Evolutionary conservation across 2,888 invertebrate genomes (phyloP), one percentile per base, ranked within the genome.

Genomic region (Pseudanteris insignis): DNA sequence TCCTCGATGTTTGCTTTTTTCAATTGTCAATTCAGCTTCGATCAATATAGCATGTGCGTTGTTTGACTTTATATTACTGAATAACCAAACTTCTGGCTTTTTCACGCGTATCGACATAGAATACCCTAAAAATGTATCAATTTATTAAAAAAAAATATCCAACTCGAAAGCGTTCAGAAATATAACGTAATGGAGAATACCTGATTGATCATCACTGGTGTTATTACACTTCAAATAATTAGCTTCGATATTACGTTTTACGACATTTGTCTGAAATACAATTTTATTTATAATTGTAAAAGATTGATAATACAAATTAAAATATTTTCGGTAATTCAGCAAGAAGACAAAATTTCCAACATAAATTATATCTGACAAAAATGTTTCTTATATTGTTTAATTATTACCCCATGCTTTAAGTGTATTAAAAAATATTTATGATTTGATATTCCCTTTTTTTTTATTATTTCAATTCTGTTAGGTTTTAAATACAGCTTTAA

Each of bases 21-120:
- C 90, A 0, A 89, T 81, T 11, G 88, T 81, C 7, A 89, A 82
- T 76, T 90, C 90, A 0, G 87, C 84, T 66, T 89, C 85, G 5
- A 91, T 82, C 7, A 91, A 84, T 29, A 89, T 76, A 2, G 88
- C 86, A 67, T 86, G 85, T 1, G 87, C 86, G 29, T 84, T 86
- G 12, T 84, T 84, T 28, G 85, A 84, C 5, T 83, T 84, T n/a
- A 84, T 81, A 67, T 87, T 86, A 0, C 89, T 88, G 73, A 89
- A 87, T 67, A 92, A 84, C 80, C 91, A 86, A 37, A 92, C 82
- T 79, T 92, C 91, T 0, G 92, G 91, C 72, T 89, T 87, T 18
- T 90, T 86, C 67, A 91, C 84, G 69, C 89, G 86, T 13, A 90
- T 81, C 0, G 89, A 89, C 64, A 92, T 81, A 1, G 89, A 87